These are phyloP conservation scores for Plodia interpunctella DNA, from an alignment of 1,140 invertebrate genomes.

Conservation along the genomic window DNA sequence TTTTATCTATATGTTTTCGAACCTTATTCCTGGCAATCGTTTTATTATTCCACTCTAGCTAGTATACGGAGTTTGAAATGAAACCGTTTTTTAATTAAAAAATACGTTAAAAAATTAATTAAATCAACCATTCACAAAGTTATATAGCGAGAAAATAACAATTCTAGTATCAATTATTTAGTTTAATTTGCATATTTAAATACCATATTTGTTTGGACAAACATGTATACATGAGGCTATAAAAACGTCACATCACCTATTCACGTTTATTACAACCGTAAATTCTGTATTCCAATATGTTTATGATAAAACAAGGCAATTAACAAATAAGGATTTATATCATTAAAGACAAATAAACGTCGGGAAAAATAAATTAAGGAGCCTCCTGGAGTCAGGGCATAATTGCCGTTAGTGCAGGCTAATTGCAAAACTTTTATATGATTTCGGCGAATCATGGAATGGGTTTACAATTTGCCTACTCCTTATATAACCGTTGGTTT, in stretches of 20 bases:
- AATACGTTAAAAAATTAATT: too few species aligned
- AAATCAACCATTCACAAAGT: too few species aligned
- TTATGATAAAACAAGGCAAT: not conserved
- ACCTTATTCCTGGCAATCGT: too few species aligned
- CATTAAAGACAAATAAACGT: not conserved
- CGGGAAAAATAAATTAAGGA: not conserved
- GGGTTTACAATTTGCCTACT: conserved; percentile 55
- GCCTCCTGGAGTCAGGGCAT: not conserved
- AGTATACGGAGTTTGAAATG: too few species aligned
- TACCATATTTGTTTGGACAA: too few species aligned
- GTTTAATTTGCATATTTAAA: too few species aligned
- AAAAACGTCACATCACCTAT: not conserved
- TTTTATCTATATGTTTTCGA: too few species aligned
- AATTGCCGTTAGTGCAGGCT: conserved; percentile 11
- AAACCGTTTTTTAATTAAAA: too few species aligned
- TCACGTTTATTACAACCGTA: not conserved
- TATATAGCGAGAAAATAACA: too few species aligned
- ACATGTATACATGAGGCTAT: too few species aligned
- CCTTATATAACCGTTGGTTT: conserved; percentile 41
- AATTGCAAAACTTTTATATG: conserved; percentile 57
- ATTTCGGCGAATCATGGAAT: conserved; percentile 50
- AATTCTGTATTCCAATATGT: not conserved
- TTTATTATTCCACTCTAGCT: too few species aligned
- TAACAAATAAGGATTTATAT: conserved; percentile 3
- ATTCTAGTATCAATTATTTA: too few species aligned